A percentile compares a stretch with the other conserved stretches of the same genome.
These are phyloP conservation scores for Kradibia gibbosae DNA, from an alignment of 1,140 invertebrate species.

Conservation along the genomic window DNA sequence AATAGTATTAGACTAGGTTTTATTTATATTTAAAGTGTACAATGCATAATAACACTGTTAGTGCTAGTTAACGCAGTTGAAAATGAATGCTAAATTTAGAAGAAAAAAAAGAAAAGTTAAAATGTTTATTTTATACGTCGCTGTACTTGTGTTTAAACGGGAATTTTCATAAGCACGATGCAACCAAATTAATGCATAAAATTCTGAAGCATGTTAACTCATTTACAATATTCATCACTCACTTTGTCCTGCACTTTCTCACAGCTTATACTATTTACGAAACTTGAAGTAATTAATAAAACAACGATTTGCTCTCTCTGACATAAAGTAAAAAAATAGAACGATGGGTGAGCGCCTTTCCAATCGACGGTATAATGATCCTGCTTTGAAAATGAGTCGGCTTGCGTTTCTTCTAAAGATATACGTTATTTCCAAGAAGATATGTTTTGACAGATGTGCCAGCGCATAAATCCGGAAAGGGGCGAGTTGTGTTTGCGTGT, in stretches of 20 bases:
- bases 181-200: constrained; percentile 15
- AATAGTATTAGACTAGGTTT: constrained; percentile 68
- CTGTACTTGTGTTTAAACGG: neutral
- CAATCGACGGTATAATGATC: constrained; percentile 16
- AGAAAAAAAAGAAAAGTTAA: constrained; percentile 50
- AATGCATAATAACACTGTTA: constrained; percentile 69
- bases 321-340: neutral
- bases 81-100: constrained; percentile 50
- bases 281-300: neutral
- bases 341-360: neutral
- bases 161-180: neutral
- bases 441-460: constrained; percentile 50
- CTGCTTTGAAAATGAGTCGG: constrained; percentile 5
- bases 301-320: neutral
- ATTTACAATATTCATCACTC: constrained; percentile 53
- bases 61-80: constrained; percentile 61
- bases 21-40: constrained; percentile 69
- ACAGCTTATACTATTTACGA: neutral
- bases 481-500: constrained; percentile 22
- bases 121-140: constrained; percentile 42
- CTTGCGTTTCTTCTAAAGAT: constrained; percentile 34
- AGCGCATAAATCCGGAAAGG: constrained; percentile 41
- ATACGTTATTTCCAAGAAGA: constrained; percentile 45
- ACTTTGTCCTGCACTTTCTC: neutral
- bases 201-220: constrained; percentile 51